These are phyloP conservation scores for Agapornis canus DNA, from an alignment of 2,797 vertebrate species.

Conservation along the genomic window DNA sequence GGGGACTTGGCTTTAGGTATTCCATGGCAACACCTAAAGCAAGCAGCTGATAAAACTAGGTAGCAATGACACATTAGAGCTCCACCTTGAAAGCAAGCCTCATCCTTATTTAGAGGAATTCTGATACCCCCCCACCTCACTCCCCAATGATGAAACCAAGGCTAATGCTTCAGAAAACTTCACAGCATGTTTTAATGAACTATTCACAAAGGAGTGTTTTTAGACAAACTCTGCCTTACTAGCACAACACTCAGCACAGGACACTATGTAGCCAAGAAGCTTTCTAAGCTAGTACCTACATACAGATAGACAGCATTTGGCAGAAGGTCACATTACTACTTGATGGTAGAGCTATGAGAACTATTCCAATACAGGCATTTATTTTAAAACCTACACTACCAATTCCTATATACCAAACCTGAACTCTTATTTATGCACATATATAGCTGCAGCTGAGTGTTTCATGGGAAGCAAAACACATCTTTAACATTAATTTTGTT, in stretches of 20 bases:
- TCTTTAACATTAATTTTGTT: neutral
- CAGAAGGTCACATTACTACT: neutral
- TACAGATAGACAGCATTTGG: neutral
- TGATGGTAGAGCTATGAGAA: neutral
- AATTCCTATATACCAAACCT: neutral
- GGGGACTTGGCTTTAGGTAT: neutral
- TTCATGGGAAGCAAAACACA: neutral
- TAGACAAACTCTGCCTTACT: neutral
- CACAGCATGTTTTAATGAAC: neutral
- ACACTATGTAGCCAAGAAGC: neutral
- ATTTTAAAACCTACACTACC: neutral
- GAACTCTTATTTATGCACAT: neutral
- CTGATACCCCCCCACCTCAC: neutral
- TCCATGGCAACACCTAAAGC: neutral
- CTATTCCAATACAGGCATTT: neutral
- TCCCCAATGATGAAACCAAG: neutral
- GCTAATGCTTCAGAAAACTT: neutral
- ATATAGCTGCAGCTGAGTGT: neutral
- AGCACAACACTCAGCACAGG: neutral
- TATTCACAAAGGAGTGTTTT: neutral
- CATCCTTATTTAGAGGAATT: neutral
- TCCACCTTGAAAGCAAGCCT: slow-evolving; percentile 3
- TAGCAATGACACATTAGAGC: neutral
- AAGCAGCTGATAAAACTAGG: neutral
- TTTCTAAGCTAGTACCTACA: neutral